These are phyloP conservation scores for Colletes collaris DNA, from an alignment of 2,888 invertebrate species.

Conservation along the genomic window DNA sequence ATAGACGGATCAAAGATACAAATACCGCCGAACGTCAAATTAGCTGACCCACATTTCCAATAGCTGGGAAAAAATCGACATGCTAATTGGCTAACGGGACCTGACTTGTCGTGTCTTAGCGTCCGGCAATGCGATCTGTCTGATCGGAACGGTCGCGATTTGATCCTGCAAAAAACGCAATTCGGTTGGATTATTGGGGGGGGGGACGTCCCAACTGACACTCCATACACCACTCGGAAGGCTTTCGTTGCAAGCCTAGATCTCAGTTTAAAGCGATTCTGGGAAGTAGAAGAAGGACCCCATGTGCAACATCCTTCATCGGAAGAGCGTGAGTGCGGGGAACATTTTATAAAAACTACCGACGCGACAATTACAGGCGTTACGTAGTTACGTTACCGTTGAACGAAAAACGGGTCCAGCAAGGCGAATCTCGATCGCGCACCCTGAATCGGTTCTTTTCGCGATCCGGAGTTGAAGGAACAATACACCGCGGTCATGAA, in stretches of 20 bases:
- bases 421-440: not conserved
- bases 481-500: not conserved
- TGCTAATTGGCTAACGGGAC: no score
- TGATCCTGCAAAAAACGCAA: not conserved
- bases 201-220: not conserved
- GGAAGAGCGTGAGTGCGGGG: not conserved
- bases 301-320: not conserved
- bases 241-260: not conserved
- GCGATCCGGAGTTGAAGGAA: not conserved
- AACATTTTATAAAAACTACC: no score
- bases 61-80: no score
- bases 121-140: no score
- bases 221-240: not conserved
- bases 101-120: no score
- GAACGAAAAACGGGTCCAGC: not conserved
- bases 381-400: no score
- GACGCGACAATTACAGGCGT: no score
- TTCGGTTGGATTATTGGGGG: not conserved
- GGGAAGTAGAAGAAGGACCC: not conserved
- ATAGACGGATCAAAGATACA: no score
- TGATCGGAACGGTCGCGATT: not conserved
- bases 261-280: not conserved
- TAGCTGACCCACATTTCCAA: no score
- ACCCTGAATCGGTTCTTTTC: not conserved
- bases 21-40: no score